These are phyloP conservation scores for Rotaria magnacalcarata DNA, from an alignment of 2,888 invertebrate genomes.

Conservation along the genomic window DNA sequence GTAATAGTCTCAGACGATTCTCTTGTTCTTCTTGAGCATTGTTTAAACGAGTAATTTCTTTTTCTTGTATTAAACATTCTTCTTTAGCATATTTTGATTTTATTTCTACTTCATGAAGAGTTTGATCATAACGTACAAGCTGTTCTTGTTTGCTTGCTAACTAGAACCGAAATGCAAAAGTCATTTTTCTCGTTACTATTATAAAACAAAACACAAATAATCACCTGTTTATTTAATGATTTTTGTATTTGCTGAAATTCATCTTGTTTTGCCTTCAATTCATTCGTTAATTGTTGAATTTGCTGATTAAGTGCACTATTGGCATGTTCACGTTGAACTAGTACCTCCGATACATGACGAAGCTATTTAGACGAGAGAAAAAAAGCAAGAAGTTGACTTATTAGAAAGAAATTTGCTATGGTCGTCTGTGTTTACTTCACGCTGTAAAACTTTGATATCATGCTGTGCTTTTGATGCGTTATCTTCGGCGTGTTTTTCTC, in stretches of 20 bases:
- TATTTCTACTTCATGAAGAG: neutral
- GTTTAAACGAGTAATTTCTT: neutral
- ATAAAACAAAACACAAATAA: neutral
- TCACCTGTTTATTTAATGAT: neutral
- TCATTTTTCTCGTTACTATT: too few species aligned
- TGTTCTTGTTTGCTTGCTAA: neutral
- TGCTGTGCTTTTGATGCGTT: neutral
- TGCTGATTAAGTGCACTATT: neutral
- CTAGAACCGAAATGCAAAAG: neutral
- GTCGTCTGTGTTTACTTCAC: neutral
- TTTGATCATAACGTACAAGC: neutral
- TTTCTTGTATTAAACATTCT: constrained; percentile 16
- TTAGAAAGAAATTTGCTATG: too few species aligned
- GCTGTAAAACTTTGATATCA: neutral
- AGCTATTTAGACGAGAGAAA: neutral
- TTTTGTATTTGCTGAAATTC: neutral
- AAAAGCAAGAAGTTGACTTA: too few species aligned
- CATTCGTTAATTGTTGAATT: constrained; percentile 39
- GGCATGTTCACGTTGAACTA: neutral
- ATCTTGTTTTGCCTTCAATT: constrained; percentile 37
- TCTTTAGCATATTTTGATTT: neutral
- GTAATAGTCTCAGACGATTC: neutral
- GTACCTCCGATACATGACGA: neutral
- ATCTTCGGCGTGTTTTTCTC: constrained; percentile 21
- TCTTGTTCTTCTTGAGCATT: constrained; percentile 29